Evolutionary conservation across 1,140 invertebrate species (phyloP).

Genomic region (Drosophila pruinosa): DNA sequence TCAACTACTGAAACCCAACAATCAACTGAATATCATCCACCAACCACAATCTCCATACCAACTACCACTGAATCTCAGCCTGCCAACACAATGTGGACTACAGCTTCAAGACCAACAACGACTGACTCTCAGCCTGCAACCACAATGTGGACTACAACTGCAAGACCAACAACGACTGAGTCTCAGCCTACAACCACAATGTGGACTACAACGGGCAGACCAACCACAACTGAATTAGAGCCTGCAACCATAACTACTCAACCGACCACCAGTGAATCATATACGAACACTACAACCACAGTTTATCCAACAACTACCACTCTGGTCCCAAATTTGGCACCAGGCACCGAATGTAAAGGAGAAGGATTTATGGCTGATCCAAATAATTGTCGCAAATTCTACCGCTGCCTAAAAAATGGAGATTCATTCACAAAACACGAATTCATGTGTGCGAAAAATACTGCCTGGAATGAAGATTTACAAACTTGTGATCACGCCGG

Average conservation of each 20-base stretch:
- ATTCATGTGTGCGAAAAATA: constrained; percentile 82
- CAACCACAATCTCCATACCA: constrained; percentile 1
- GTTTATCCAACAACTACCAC: constrained; percentile 50
- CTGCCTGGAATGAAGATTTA: constrained; percentile 82
- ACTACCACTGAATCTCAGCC: constrained; percentile 3
- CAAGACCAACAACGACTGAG: constrained; percentile 10
- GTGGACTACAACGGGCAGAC: not conserved
- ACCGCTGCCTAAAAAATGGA: constrained; percentile 84
- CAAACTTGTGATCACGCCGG: constrained; percentile 77
- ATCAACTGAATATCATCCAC: constrained; percentile 2
- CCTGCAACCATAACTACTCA: constrained; percentile 40
- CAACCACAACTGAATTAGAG: constrained; percentile 10
- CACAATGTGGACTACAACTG: not conserved
- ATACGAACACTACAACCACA: constrained; percentile 34
- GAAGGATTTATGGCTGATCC: constrained; percentile 88
- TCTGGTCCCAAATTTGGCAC: constrained; percentile 48
- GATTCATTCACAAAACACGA: constrained; percentile 79
- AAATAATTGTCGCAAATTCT: constrained; percentile 84
- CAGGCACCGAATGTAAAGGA: constrained; percentile 76
- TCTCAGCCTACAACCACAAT: not conserved
- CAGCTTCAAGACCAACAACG: constrained; percentile 5
- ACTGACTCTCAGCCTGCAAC: constrained; percentile 3
- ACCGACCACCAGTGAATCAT: constrained; percentile 42
- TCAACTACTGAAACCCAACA: constrained; percentile 7
- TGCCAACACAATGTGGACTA: not conserved